Conservation (phyloP, 1,140 invertebrate genomes). For the Colletes gigas region DNA sequence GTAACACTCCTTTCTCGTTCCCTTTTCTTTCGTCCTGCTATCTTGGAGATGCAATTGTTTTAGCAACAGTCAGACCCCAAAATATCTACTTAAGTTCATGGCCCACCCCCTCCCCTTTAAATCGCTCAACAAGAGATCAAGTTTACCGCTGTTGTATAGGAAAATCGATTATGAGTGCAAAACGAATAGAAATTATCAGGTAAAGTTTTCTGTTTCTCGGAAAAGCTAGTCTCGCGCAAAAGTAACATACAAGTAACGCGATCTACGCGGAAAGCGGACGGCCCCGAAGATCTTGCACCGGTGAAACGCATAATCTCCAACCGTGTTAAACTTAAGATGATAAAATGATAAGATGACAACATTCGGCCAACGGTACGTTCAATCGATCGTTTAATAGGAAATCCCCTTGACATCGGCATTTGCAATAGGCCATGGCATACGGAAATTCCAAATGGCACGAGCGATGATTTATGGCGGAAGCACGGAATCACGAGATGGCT, state of each 20-base stretch:
- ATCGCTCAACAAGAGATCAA: neutral
- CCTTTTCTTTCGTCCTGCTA: no score
- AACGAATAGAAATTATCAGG: neutral
- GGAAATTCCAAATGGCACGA: constrained; percentile 64
- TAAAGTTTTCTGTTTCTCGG: neutral
- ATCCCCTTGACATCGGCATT: constrained; percentile 66
- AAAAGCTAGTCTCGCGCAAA: neutral
- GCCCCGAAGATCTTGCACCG: no score
- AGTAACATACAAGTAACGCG: neutral
- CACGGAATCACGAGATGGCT: constrained; percentile 51
- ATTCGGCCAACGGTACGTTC: constrained; percentile 30
- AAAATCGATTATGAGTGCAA: neutral
- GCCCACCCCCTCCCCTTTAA: no score
- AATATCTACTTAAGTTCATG: no score
- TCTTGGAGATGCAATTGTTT: no score
- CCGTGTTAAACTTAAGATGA: constrained; percentile 56
- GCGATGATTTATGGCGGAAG: constrained; percentile 61
- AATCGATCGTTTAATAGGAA: constrained; percentile 67
- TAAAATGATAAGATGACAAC: constrained; percentile 54
- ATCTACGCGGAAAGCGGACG: neutral
- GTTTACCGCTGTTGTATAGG: no score
- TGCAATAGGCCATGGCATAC: constrained; percentile 59
- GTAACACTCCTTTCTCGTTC: no score
- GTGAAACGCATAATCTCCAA: constrained; percentile 31
- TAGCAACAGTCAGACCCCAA: no score